Base-by-base conservation (phyloP, 2,888 invertebrate species). In the Ophonus ardosiacus region DNA sequence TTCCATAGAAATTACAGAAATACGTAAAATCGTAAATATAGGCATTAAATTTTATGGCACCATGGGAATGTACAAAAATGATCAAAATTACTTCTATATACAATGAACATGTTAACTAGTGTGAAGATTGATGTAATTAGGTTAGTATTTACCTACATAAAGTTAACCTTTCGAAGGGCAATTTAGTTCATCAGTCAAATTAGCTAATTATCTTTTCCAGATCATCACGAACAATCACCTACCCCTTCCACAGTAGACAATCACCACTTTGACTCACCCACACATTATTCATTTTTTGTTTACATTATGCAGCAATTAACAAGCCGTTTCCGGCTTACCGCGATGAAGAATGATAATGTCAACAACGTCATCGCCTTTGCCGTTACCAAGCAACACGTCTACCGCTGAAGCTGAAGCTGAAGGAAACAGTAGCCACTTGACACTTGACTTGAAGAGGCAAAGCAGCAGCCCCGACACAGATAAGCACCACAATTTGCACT, bases 401-500 rank as follows among this genome's bases (percentile, higher is more conserved):
- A 31, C 31, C 5, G n/a, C 68, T 7, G 65, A 24, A 38, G n/a
- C 68, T 7, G 65, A 24, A 38, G 13, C 24, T 21, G 38, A 68
- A n/a, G 31, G 74, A 56, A 57, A 78, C 78, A 57, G 78, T 78
- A 57, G 78, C 24, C 78, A 78, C 78, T 78, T 31, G 57, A 57
- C 78, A 15, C 68, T 40, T 43, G 71, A 74, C 71, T 78, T 78
- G 56, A 78, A 78, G 78, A 17, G 57, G 57, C 57, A 78, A 78
- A 78, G 78, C 31, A 56, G 78, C 18, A 31, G 51, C 17, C 0
- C 38, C 40, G 40, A 21, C 78, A 78, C 24, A 78, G 78, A 78
- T 78, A 78, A 78, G 78, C 78, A 78, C 78, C 78, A 78, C 78
- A 78, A 78, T 78, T 78, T 78, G 78, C 78, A 78, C 78, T 78